A percentile compares a stretch with the other conserved stretches of the same genome.
Evolutionary conservation across 2,797 vertebrate genomes (phyloP).

Genomic region (Ctenopoma multispine): DNA sequence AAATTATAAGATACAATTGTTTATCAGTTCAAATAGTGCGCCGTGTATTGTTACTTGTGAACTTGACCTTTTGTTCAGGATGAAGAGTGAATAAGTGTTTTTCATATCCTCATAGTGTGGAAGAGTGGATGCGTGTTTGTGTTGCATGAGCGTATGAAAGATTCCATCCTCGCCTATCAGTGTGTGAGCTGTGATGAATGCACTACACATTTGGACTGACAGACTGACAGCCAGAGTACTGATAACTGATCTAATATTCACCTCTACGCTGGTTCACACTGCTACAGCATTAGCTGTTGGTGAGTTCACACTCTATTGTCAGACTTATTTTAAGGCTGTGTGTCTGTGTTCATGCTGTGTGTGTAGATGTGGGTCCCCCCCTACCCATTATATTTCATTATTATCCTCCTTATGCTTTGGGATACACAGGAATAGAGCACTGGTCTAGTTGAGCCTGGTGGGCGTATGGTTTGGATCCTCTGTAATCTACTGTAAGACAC

Average conservation of each 20-base stretch:
- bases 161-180: constrained; percentile 27
- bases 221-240: constrained; percentile 63
- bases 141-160: constrained; percentile 35
- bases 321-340: constrained; percentile 35
- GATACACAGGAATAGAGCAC: constrained; percentile 65
- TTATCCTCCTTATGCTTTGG: constrained; percentile 63
- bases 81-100: background rate
- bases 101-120: constrained; percentile 15
- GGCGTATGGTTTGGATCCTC: constrained; percentile 74
- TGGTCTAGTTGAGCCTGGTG: constrained; percentile 65
- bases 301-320: constrained; percentile 44
- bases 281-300: constrained; percentile 13
- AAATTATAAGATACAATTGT: background rate
- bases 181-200: constrained; percentile 69
- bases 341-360: constrained; percentile 31
- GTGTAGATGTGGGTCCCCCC: constrained; percentile 12
- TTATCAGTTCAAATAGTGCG: background rate
- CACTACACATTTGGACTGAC: constrained; percentile 68
- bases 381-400: constrained; percentile 21
- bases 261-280: constrained; percentile 41
- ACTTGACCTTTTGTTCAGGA: background rate
- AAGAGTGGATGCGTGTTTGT: background rate
- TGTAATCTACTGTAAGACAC: constrained; percentile 81
- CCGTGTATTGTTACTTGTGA: background rate
- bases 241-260: constrained; percentile 66